Evolutionary conservation across 1,140 invertebrate species (phyloP).

Genomic region (Drosophila tristis): DNA sequence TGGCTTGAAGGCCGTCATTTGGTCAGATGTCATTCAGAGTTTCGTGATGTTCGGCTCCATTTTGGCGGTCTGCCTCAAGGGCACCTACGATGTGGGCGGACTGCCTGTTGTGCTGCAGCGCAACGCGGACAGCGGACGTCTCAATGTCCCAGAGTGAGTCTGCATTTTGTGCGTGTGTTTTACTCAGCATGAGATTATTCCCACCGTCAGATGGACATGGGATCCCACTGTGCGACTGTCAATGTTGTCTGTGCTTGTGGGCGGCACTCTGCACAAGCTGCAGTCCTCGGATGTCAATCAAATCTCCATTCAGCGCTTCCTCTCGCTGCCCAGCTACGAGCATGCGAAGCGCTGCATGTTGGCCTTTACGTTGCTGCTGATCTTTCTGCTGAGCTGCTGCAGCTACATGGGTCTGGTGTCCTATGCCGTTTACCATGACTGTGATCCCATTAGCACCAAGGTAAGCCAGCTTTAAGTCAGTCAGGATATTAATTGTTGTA

Average conservation of each 20-base stretch:
- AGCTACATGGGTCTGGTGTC: conserved; percentile 91
- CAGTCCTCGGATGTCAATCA: conserved; percentile 94
- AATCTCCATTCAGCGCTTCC: conserved; percentile 92
- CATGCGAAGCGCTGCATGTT: conserved; percentile 84
- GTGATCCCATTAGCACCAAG: conserved; percentile 89
- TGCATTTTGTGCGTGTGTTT: too few relatives aligned
- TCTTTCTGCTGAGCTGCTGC: conserved; percentile 87
- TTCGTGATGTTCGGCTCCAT: conserved; percentile 94
- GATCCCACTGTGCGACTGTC: conserved; percentile 90
- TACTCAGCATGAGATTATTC: too few relatives aligned
- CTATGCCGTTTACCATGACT: conserved; percentile 91
- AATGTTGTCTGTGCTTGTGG: conserved; percentile 91
- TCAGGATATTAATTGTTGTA: neutral
- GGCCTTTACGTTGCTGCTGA: conserved; percentile 87
- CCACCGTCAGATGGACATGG: conserved; percentile 87
- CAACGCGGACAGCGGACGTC: conserved; percentile 89
- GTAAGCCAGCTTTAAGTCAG: conserved; percentile 64
- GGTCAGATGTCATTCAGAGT: conserved; percentile 96
- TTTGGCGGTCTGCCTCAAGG: conserved; percentile 91
- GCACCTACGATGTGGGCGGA: conserved; percentile 92
- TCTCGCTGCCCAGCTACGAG: conserved; percentile 83
- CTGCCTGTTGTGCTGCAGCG: conserved; percentile 89
- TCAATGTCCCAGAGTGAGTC: conserved; percentile 91
- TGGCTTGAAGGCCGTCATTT: conserved; percentile 96
- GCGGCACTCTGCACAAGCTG: conserved; percentile 94